Base-by-base conservation (phyloP, 2,888 invertebrate genomes). In the Andrena chrysosceles region DNA sequence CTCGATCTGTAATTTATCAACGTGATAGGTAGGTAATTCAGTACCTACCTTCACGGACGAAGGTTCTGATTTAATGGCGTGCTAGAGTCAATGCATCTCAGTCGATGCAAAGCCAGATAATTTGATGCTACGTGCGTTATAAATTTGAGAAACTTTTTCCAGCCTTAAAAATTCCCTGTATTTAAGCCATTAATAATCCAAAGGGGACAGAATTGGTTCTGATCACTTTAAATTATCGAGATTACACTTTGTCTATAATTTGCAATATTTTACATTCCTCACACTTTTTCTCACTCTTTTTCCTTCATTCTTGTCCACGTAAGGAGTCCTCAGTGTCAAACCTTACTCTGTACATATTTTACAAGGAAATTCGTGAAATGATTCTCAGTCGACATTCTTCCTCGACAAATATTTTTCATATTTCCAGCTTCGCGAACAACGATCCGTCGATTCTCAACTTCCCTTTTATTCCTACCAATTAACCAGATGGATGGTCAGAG, bases 61-160 rank as follows among this genome's bases (percentile, higher is more conserved):
- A 67, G 29, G 13, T 31, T 52, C 52, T 31, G 67, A 67, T 67
- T 67, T 67, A 67, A 49, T 67, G 52, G 52, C 23, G 5, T n/a
- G 49, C 8, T 20, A 31, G 52, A 4, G 20, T 13, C n/a, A n/a
- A 48, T 49, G 48, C 35, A 16, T 52, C 52, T 68, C 23, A 10
- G 20, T 23, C 56, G 4, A 23, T 56, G 56, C 13, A 10, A 52
- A 52, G 52, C 10, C 56, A 23, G 23, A 56, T 56, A 56, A 56
- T 56, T 56, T 26, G 56, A 56, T 29, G 29, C 60, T n/a, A 16
- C 26, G 13, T 16, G 29, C 16, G 29, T 60, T 29, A 60, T 26
- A 60, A 60, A 60, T 60, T 60, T 60, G 29, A 16, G 16, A n/a
- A 60, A 16, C 29, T n/a, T 60, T 60, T 60, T 31, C 6, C 13